Evolutionary conservation across 2,113 vertebrate genomes (phyloP), one percentile per base, ranked within the genome.

Genomic region (Stigmatopora nigra): DNA sequence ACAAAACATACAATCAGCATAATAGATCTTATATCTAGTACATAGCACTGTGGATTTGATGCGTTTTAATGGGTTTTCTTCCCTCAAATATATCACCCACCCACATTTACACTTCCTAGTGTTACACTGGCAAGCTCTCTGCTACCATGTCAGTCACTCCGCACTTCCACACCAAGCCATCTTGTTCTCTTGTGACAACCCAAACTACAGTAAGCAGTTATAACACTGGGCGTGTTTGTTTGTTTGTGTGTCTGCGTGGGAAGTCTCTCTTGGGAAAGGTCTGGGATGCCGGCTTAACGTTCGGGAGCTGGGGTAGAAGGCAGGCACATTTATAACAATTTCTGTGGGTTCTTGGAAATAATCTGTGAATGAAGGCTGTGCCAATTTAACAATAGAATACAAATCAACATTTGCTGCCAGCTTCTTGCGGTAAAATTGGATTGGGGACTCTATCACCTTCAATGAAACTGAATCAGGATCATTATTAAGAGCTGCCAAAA

Each of bases 131-230:
- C 85, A 88, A 78, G 78, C 72, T 66, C 65, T 69, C 59, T 65
- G 71, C 75, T 72, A 71, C 61, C 58, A 69, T 80, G 85, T 90
- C 88, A 87, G 76, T 86, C 82, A 86, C 38, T 74, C 80, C 76
- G 79, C 79, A 56, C 57, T 74, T 63, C 76, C 69, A 53, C 35
- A 61, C 67, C 67, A 20, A 61, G 62, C 65, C 76, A 68, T 82
- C 71, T 63, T 68, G 67, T 73, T 79, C 71, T 70, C 76, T 66
- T 51, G 35, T 77, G 73, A 78, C 84, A 86, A 76, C 60, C 74
- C 62, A 78, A 78, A 79, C 66, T 69, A 65, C 38, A 61, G 66
- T 58, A 62, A 84, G 71, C 75, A 63, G 75, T 72, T 69, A 73
- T 60, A 71, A 78, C 81, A 72, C 61, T 69, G 60, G 17, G 41